Evolutionary conservation across 1,140 invertebrate genomes (phyloP).

Genomic region (Ostrea edulis): DNA sequence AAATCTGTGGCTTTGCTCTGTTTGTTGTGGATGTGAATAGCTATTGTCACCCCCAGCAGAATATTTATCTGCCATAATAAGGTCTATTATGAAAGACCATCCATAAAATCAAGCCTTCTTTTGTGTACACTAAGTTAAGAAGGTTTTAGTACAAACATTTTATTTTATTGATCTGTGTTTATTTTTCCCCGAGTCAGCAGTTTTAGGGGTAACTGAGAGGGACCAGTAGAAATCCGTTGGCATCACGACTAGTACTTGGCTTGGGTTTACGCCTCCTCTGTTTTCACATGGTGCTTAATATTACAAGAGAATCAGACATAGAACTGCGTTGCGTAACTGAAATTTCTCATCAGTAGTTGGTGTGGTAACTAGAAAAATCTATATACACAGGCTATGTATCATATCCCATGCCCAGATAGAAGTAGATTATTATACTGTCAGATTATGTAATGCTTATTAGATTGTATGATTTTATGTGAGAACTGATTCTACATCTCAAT

Average conservation of each 20-base stretch:
- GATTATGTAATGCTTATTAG: not conserved
- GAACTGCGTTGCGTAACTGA: not conserved
- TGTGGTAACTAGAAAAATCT: not conserved
- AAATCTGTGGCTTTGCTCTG: not conserved
- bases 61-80: not conserved
- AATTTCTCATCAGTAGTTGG: not conserved
- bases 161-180: not conserved
- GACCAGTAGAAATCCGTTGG: not conserved
- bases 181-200: slow-evolving; percentile 5
- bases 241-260: not conserved
- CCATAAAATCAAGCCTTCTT: not conserved
- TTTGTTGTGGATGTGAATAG: not conserved
- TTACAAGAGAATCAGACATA: not conserved
- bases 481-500: not conserved
- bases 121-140: not conserved
- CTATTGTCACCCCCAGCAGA: not conserved
- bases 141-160: not conserved
- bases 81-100: not conserved
- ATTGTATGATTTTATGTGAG: not conserved
- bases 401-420: not conserved
- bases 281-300: not conserved
- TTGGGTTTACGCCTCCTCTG: not conserved
- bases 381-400: not conserved
- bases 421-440: not conserved
- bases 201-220: not conserved